phyloP scores from a whole-genome alignment of 1,140 invertebrate species.

The Solenopsis fugax region DNA sequence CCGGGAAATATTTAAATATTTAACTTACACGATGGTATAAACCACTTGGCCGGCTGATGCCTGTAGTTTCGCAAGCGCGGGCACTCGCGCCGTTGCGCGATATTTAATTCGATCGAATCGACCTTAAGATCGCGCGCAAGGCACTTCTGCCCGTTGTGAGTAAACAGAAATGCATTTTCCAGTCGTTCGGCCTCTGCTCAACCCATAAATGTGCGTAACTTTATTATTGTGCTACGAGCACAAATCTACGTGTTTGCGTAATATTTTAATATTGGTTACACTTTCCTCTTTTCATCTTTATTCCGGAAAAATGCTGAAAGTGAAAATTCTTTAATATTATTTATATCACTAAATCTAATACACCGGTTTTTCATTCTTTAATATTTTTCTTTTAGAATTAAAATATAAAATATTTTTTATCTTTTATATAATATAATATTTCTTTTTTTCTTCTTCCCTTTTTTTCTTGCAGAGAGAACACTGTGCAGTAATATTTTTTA shows the following conservation, averaged over 20 bases:
- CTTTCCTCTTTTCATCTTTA: neutral
- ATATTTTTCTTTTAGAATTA: neutral
- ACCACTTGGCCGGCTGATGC: constrained; percentile 51
- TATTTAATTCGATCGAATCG: constrained; percentile 55
- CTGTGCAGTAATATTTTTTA: neutral
- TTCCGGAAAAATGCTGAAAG: constrained; percentile 3
- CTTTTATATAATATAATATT: neutral
- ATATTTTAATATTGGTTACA: constrained; percentile 23
- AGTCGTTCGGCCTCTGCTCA: neutral
- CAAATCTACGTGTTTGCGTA: neutral
- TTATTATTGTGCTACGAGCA: constrained; percentile 12
- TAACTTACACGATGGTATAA: constrained; percentile 53
- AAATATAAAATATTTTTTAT: neutral
- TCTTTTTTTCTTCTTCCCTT: neutral
- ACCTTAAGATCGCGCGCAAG: constrained; percentile 15
- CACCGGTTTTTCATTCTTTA: neutral
- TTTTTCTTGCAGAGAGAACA: neutral
- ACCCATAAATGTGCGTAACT: constrained; percentile 29
- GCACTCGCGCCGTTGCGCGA: constrained; percentile 39
- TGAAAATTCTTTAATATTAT: neutral
- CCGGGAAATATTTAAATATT: constrained; percentile 61
- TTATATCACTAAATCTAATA: neutral
- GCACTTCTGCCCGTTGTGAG: constrained; percentile 3
- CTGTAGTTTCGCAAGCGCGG: constrained; percentile 43
- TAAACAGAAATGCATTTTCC: constrained; percentile 50